Conservation (phyloP, 2,888 invertebrate genomes). For the Laothoe populi region DNA sequence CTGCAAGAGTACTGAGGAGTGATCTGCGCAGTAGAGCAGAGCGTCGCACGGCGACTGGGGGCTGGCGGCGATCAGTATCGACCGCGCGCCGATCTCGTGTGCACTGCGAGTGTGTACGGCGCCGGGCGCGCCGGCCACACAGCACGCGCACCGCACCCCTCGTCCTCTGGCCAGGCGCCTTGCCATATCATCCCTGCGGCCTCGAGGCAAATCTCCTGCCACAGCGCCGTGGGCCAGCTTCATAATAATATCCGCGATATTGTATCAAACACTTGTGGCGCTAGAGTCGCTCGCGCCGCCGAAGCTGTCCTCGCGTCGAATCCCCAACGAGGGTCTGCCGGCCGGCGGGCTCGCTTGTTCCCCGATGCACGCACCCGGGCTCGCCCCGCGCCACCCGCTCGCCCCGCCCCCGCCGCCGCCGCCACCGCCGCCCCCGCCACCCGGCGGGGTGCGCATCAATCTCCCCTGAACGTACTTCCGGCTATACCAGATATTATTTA, state of each 20-base stretch:
- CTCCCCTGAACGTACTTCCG: conserved; percentile 24
- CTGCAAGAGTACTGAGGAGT: not conserved
- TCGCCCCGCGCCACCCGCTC: conserved; percentile 29
- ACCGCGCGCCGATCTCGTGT: conserved; percentile 9
- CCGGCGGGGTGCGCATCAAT: conserved; percentile 26
- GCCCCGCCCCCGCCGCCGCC: conserved; percentile 16
- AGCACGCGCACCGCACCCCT: not conserved
- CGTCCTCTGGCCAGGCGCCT: conserved; percentile 10
- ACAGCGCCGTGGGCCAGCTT: no score
- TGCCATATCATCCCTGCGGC: no score
- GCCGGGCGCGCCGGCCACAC: not conserved
- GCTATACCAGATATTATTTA: conserved; percentile 4
- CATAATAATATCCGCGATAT: no score
- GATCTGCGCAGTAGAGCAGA: conserved; percentile 15
- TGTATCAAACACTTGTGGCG: no score
- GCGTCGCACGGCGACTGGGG: not conserved
- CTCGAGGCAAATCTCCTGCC: no score
- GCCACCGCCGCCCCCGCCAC: conserved; percentile 11
- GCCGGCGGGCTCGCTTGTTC: conserved; percentile 26
- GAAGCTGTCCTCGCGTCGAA: not conserved
- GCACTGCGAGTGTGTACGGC: conserved; percentile 14
- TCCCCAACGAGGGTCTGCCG: conserved; percentile 22
- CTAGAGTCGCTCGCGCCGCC: not conserved
- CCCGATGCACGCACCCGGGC: conserved; percentile 35
- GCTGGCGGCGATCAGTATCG: conserved; percentile 16